Percentiles rank a stretch among this genome's conserved stretches.
Evolutionary conservation across 1,140 invertebrate species (phyloP).

Genomic region (Lamellibrachia luymesi): DNA sequence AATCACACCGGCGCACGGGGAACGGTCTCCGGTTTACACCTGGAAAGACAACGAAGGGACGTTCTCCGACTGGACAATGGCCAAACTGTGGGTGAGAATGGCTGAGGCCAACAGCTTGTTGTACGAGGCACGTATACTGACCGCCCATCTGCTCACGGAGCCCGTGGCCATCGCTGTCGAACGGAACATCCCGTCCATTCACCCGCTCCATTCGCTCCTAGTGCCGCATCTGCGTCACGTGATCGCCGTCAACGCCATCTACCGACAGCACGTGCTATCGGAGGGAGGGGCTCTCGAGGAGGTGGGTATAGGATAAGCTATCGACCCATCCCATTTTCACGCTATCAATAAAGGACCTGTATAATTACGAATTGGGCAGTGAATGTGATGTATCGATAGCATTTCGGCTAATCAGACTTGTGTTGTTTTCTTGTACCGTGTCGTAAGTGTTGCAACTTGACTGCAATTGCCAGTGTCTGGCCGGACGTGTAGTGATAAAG

Average conservation of each 20-base stretch:
- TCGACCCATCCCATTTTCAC: neutral
- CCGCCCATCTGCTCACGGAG: constrained; percentile 17
- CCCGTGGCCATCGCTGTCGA: constrained; percentile 17
- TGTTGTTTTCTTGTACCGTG: no score
- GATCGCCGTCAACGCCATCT: constrained; percentile 19
- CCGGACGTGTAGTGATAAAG: neutral
- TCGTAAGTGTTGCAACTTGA: neutral
- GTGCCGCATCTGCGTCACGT: constrained; percentile 13
- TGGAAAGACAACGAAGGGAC: constrained; percentile 3
- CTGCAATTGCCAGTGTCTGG: neutral
- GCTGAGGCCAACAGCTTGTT: constrained; percentile 12
- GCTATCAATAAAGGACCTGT: no score
- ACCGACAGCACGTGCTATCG: constrained; percentile 14
- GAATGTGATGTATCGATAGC: neutral
- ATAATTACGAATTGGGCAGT: neutral
- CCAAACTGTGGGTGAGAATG: constrained; percentile 23
- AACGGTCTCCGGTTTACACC: constrained; percentile 17
- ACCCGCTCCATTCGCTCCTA: constrained; percentile 20
- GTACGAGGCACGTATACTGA: neutral
- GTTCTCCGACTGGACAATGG: constrained; percentile 21
- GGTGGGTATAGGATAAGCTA: neutral
- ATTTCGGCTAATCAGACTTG: no score
- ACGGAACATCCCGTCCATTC: constrained; percentile 16
- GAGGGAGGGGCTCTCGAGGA: constrained; percentile 15
- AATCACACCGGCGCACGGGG: constrained; percentile 4